Evolutionary conservation across 2,888 invertebrate species (phyloP).

Genomic region (Entomobrya multifasciata): DNA sequence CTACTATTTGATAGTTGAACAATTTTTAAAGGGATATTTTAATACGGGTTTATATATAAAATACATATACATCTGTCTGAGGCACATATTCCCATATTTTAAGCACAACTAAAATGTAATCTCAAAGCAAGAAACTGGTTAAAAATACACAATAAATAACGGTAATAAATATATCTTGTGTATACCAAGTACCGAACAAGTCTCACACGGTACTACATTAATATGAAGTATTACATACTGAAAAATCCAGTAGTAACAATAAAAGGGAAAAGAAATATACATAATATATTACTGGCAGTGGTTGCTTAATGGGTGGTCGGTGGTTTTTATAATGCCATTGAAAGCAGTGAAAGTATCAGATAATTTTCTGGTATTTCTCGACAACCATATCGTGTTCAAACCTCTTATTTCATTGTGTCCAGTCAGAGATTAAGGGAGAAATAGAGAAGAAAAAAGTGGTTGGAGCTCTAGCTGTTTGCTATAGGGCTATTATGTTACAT

Average conservation of each 20-base stretch:
- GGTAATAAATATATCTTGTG: constrained; percentile 10
- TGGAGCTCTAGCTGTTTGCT: too few relatives aligned
- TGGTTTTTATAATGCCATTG: constrained; percentile 17
- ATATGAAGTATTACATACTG: neutral
- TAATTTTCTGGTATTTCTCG: neutral
- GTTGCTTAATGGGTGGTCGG: constrained; percentile 28
- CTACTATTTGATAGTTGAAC: neutral
- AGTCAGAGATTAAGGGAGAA: neutral
- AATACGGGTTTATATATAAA: too few relatives aligned
- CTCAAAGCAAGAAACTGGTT: constrained; percentile 36
- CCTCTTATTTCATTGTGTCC: constrained; percentile 1
- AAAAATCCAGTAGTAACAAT: neutral
- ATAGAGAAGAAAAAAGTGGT: too few relatives aligned
- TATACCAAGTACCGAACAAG: neutral
- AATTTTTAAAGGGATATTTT: too few relatives aligned
- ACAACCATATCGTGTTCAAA: neutral
- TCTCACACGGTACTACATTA: neutral
- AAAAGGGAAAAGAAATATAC: constrained; percentile 1
- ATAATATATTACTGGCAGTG: neutral
- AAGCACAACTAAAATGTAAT: neutral
- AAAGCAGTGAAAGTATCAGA: constrained; percentile 10
- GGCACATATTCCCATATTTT: too few relatives aligned
- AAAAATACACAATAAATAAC: constrained; percentile 49
- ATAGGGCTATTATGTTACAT: too few relatives aligned
- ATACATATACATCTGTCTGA: neutral